Evolutionary conservation across 1,140 invertebrate genomes (phyloP).

Genomic region (Drosophila subpulchrella): DNA sequence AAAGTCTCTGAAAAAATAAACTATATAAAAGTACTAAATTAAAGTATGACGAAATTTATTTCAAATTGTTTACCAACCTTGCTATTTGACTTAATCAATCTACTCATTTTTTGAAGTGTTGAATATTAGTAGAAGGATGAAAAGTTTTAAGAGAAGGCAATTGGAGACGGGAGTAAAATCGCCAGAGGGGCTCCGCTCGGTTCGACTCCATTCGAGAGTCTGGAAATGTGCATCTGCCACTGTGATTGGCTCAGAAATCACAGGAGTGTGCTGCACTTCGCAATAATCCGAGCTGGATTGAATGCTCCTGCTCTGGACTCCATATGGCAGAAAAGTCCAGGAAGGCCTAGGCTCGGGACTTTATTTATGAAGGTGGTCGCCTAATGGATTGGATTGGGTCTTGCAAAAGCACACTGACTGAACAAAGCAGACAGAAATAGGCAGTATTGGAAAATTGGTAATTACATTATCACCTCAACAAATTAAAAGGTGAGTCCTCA

Average conservation of each 20-base stretch:
- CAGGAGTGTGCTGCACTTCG: neutral
- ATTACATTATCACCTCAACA: neutral
- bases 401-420: neutral
- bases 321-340: neutral
- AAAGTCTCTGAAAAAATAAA: too few species aligned
- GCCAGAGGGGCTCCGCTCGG: neutral
- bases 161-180: slow-evolving; percentile 3
- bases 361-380: slow-evolving; percentile 3
- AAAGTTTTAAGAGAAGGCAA: slow-evolving; percentile 1
- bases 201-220: slow-evolving; percentile 13
- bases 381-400: slow-evolving; percentile 5
- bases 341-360: neutral
- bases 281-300: slow-evolving; percentile 31
- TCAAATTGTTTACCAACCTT: too few species aligned
- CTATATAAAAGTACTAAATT: too few species aligned
- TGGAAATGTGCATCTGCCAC: slow-evolving; percentile 22
- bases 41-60: too few species aligned
- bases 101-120: neutral
- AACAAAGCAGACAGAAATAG: neutral
- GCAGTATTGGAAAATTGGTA: neutral
- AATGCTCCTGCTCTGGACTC: neutral
- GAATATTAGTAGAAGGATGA: slow-evolving; percentile 3
- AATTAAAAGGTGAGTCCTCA: neutral
- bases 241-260: slow-evolving; percentile 36
- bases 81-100: too few species aligned